Conservation (phyloP, 2,797 vertebrate species). For the Pangasius sanitwongsei region DNA sequence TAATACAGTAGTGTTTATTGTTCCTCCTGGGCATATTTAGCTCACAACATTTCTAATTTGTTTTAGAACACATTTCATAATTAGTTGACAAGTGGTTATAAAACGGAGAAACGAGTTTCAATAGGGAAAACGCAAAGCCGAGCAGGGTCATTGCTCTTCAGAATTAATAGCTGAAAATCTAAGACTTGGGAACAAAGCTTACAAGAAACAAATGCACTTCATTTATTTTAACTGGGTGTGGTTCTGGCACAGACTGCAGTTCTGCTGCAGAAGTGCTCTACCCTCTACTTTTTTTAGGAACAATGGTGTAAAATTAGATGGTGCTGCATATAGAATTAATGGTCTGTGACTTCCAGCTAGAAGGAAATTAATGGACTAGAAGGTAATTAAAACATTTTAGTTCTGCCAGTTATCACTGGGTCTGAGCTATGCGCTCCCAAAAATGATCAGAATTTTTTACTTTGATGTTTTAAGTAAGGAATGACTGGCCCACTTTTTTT, state of each 20-base stretch:
- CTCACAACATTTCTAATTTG: slow-evolving; percentile 1
- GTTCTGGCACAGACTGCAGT: background rate
- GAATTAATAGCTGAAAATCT: background rate
- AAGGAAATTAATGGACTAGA: background rate
- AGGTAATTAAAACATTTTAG: slow-evolving; percentile 17
- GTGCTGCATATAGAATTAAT: background rate
- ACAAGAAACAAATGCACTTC: background rate
- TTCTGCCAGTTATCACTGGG: slow-evolving; percentile 8
- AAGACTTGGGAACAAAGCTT: background rate
- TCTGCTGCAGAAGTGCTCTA: background rate
- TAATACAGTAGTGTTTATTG: background rate
- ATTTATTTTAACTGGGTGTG: background rate
- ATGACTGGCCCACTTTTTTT: background rate
- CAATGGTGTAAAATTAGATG: background rate
- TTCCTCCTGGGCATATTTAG: background rate
- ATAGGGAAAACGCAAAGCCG: background rate
- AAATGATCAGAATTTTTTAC: background rate
- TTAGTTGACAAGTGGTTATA: slow-evolving; percentile 10
- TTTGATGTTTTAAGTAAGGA: background rate
- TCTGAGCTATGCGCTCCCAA: background rate
- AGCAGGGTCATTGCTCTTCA: background rate
- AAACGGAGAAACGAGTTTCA: background rate
- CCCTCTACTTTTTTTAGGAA: slow-evolving; percentile 1
- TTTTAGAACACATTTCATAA: slow-evolving; percentile 20
- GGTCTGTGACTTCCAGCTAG: slow-evolving; percentile 10